Conservation (phyloP, 2,113 vertebrate species). For the Laticauda colubrina region DNA sequence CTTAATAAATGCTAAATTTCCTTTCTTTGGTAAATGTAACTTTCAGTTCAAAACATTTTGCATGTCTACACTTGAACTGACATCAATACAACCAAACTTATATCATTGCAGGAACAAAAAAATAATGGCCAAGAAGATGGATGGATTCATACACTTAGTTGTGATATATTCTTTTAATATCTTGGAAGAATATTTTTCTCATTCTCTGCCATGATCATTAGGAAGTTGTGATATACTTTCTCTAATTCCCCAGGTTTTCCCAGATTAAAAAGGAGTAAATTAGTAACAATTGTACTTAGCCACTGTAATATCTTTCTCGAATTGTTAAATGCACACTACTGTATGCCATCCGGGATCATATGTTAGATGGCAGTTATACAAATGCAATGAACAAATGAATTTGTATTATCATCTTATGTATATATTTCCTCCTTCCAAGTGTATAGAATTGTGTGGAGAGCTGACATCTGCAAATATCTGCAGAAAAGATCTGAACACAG, state of each 20-base stretch:
- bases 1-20: slow-evolving; percentile 17
- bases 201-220: no score
- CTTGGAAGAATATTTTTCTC: neutral
- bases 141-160: neutral
- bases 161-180: neutral
- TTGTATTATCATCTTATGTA: neutral
- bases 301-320: neutral
- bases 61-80: neutral
- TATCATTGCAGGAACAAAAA: neutral
- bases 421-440: neutral
- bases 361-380: neutral
- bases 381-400: neutral
- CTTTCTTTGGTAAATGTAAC: neutral
- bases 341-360: neutral
- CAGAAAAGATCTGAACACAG: neutral
- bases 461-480: neutral
- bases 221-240: neutral
- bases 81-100: neutral
- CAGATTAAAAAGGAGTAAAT: neutral
- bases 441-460: neutral
- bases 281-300: neutral
- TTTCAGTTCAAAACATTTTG: neutral
- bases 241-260: neutral
- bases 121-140: neutral
- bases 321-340: neutral